phyloP scores from a whole-genome alignment of 2,888 invertebrate species.

The Hyalella azteca region DNA sequence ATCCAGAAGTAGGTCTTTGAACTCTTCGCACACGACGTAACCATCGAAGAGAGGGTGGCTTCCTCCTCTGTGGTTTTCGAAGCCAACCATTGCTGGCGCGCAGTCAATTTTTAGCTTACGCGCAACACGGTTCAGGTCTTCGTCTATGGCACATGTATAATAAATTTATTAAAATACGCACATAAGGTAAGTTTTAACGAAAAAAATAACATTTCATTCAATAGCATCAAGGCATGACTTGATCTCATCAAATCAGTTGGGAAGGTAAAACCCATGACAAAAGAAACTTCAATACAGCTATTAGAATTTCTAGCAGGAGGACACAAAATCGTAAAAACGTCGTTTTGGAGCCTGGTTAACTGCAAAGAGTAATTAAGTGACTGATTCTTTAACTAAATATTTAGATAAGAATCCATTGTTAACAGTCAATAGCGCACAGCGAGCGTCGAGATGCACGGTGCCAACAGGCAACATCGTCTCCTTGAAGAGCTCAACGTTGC shows the following conservation, averaged over 20 bases:
- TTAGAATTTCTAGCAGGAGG: no score
- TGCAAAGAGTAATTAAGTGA: no score
- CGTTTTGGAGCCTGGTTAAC: no score
- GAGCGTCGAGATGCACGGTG: slow-evolving; percentile 77
- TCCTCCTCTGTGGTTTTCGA: slow-evolving; percentile 83
- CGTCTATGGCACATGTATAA: slow-evolving; percentile 73
- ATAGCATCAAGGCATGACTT: no score
- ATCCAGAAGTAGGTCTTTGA: slow-evolving; percentile 78
- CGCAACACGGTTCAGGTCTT: slow-evolving; percentile 84
- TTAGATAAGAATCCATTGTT: background rate
- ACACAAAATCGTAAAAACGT: no score
- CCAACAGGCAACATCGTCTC: slow-evolving; percentile 90
- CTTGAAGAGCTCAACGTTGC: slow-evolving; percentile 96
- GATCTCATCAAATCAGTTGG: no score
- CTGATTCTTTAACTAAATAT: no score
- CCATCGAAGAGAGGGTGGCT: slow-evolving; percentile 87
- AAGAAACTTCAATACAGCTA: no score
- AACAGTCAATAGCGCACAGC: slow-evolving; percentile 68
- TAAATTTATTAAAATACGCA: no score
- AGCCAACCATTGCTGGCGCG: slow-evolving; percentile 91
- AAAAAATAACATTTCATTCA: no score
- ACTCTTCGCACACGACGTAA: slow-evolving; percentile 90
- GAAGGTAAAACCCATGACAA: no score
- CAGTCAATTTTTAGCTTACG: slow-evolving; percentile 90
- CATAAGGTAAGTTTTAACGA: no score